phyloP scores from a whole-genome alignment of 2,888 invertebrate species.

The Andrena camellia region DNA sequence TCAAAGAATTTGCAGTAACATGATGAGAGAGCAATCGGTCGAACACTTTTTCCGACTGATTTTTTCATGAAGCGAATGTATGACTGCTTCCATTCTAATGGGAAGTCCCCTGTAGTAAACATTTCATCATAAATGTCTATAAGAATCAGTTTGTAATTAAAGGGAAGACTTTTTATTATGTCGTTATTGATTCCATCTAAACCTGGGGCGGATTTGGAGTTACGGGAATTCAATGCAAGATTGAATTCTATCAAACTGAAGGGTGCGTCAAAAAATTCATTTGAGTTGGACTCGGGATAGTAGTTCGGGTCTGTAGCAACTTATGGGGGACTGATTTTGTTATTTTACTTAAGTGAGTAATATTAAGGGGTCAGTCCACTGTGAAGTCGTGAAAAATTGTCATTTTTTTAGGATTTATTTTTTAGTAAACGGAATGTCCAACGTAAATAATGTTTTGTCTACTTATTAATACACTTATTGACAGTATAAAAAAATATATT shows the following conservation, averaged over 20 bases:
- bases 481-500: no score
- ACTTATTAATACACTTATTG: no score
- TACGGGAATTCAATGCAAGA: neutral
- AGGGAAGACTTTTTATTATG: neutral
- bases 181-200: slow-evolving; percentile 4
- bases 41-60: slow-evolving; percentile 27
- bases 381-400: no score
- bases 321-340: neutral
- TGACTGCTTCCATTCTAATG: neutral
- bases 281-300: neutral
- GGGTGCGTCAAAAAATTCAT: neutral
- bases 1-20: no score
- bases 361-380: no score
- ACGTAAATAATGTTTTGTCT: no score
- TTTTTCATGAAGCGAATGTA: slow-evolving; percentile 56
- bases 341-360: neutral
- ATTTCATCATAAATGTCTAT: slow-evolving; percentile 2
- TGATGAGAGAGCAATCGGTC: no score
- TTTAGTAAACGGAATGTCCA: no score
- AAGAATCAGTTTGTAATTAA: neutral
- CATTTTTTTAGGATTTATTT: no score
- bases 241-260: slow-evolving; percentile 3
- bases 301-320: neutral
- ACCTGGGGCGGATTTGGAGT: neutral
- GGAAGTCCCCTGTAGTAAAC: neutral